Percentiles rank a stretch among this genome's conserved stretches.
phyloP scores from a whole-genome alignment of 1,140 invertebrate species.

The Aphelinus certus region DNA sequence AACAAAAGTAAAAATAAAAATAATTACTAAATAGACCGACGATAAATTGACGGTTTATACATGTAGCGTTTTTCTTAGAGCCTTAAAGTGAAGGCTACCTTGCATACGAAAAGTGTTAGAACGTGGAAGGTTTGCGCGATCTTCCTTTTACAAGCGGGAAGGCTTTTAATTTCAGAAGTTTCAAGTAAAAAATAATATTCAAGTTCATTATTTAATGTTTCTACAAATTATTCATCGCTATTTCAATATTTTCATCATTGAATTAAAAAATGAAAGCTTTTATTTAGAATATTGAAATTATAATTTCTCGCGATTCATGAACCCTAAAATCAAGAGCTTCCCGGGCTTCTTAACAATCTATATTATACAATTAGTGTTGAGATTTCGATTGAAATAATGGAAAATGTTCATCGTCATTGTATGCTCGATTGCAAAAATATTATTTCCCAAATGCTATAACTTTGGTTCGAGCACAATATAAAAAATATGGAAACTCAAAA shows the following conservation, averaged over 20 bases:
- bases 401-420: conserved; percentile 14
- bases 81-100: conserved; percentile 1
- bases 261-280: conserved; percentile 5
- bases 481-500: conserved; percentile 1
- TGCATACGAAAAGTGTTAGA: conserved; percentile 5
- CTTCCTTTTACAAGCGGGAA: not conserved
- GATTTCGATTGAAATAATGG: conserved; percentile 23
- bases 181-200: not conserved
- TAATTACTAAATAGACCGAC: conserved; percentile 8
- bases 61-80: conserved; percentile 2
- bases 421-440: conserved; percentile 13
- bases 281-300: not conserved
- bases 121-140: conserved; percentile 23
- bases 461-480: conserved; percentile 30
- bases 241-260: not conserved
- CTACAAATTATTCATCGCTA: too few relatives aligned
- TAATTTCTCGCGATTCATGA: not conserved
- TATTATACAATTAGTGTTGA: conserved; percentile 32
- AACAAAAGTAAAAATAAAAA: conserved; percentile 11
- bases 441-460: conserved; percentile 11
- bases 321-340: conserved; percentile 15
- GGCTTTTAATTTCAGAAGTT: conserved; percentile 1
- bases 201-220: too few relatives aligned
- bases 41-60: conserved; percentile 23
- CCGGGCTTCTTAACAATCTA: conserved; percentile 5